Conservation (phyloP, 2,113 vertebrate species). For the Lucifuga dentata region DNA sequence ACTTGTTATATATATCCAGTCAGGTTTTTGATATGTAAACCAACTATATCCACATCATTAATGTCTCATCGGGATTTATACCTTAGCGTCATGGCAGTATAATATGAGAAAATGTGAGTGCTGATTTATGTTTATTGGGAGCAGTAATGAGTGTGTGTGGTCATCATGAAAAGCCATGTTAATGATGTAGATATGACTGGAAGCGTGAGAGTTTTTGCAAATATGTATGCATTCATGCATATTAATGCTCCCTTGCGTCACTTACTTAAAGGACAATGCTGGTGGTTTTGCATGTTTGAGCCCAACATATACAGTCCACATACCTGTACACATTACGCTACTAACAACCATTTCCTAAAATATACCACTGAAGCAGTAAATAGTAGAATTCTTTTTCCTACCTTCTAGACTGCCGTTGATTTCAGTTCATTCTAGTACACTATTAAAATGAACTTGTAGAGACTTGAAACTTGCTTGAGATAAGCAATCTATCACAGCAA, state of each 20-base stretch:
- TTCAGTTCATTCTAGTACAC: too few species aligned
- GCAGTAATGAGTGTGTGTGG: constrained; percentile 58
- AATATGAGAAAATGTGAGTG: constrained; percentile 27
- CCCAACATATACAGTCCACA: too few species aligned
- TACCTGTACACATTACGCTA: too few species aligned
- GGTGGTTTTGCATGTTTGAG: too few species aligned
- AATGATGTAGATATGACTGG: constrained; percentile 55
- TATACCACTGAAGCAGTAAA: too few species aligned
- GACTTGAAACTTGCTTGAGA: too few species aligned
- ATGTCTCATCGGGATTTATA: constrained; percentile 33
- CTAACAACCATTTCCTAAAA: too few species aligned
- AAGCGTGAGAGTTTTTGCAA: constrained; percentile 16
- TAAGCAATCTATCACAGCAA: too few species aligned
- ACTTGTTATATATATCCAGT: constrained; percentile 26
- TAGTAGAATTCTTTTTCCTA: too few species aligned
- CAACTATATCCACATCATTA: constrained; percentile 70
- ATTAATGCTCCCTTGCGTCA: constrained; percentile 22
- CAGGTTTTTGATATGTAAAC: constrained; percentile 64
- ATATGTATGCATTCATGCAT: constrained; percentile 4
- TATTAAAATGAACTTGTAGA: too few species aligned
- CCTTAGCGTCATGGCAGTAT: constrained; percentile 39
- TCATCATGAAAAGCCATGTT: constrained; percentile 49
- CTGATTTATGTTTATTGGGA: constrained; percentile 36
- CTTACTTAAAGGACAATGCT: too few species aligned
- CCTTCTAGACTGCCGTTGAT: too few species aligned